A percentile compares a stretch with the other conserved stretches of the same genome.
Conservation (phyloP, 2,888 invertebrate genomes). For the Agonopterix arenella region DNA sequence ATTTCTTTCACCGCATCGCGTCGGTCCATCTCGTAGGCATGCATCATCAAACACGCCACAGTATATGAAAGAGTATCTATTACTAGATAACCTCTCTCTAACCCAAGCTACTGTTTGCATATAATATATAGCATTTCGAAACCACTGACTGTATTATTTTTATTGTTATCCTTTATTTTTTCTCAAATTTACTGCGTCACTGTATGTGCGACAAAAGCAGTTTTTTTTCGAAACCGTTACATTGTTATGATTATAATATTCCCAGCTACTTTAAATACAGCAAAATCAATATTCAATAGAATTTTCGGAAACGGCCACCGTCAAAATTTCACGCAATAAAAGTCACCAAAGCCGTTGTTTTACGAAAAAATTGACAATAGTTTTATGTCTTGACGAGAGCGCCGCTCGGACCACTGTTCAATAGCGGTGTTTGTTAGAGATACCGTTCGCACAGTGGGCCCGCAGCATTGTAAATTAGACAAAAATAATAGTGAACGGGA, state of each 20-base stretch:
- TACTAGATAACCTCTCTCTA: no score
- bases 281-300: conserved; percentile 35
- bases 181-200: not conserved
- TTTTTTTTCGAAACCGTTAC: conserved; percentile 11
- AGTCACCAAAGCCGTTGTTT: conserved; percentile 44
- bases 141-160: no score
- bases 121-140: no score
- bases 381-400: conserved; percentile 22
- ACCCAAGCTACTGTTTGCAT: no score
- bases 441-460: conserved; percentile 53
- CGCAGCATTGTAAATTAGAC: conserved; percentile 58
- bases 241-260: conserved; percentile 33
- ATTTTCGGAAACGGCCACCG: conserved; percentile 56
- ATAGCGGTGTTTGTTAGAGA: conserved; percentile 46
- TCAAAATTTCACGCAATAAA: conserved; percentile 60
- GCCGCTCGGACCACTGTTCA: conserved; percentile 26
- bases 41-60: no score
- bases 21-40: no score
- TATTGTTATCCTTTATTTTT: not conserved
- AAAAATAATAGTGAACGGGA: conserved; percentile 60
- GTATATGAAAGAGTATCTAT: no score
- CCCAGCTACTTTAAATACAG: conserved; percentile 49
- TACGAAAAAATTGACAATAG: conserved; percentile 46
- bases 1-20: no score
- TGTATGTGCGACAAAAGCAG: no score